Conservation (phyloP, 1,140 invertebrate genomes). For the Drosophila ohnishii region DNA sequence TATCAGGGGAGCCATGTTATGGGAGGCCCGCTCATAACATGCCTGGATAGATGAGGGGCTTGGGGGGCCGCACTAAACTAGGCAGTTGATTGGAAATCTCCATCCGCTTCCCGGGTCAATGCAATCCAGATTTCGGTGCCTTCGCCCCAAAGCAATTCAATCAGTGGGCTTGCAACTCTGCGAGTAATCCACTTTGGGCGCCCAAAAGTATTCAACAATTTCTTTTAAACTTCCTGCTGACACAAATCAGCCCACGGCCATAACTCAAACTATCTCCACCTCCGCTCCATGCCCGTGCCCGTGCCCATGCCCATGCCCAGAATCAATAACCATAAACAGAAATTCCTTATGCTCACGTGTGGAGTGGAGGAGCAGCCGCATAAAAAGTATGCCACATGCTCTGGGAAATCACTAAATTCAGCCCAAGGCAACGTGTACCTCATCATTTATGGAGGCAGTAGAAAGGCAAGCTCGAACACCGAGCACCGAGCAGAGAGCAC, state of each 20-base stretch:
- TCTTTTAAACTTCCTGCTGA: constrained; percentile 55
- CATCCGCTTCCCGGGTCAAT: background rate
- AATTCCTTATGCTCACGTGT: constrained; percentile 60
- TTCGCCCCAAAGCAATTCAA: constrained; percentile 40
- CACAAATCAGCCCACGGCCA: constrained; percentile 58
- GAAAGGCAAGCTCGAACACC: constrained; percentile 2
- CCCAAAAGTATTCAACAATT: constrained; percentile 58
- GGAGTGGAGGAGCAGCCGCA: constrained; percentile 49
- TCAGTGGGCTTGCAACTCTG: constrained; percentile 14
- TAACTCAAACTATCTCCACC: constrained; percentile 63
- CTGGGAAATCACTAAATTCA: constrained; percentile 80
- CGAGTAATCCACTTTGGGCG: constrained; percentile 28
- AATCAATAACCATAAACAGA: constrained; percentile 77
- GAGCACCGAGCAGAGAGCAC: background rate
- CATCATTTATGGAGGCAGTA: constrained; percentile 64
- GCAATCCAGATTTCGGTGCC: background rate
- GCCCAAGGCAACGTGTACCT: constrained; percentile 52
- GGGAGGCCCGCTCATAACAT: constrained; percentile 1
- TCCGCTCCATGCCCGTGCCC: background rate
- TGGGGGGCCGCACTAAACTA: constrained; percentile 12
- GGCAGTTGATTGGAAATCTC: constrained; percentile 27
- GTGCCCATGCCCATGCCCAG: constrained; percentile 11
- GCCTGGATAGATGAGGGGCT: background rate
- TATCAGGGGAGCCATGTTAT: constrained; percentile 4
- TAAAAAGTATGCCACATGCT: constrained; percentile 75